Conservation (phyloP, 2,113 vertebrate genomes). For the Notarius quadriscutis region DNA sequence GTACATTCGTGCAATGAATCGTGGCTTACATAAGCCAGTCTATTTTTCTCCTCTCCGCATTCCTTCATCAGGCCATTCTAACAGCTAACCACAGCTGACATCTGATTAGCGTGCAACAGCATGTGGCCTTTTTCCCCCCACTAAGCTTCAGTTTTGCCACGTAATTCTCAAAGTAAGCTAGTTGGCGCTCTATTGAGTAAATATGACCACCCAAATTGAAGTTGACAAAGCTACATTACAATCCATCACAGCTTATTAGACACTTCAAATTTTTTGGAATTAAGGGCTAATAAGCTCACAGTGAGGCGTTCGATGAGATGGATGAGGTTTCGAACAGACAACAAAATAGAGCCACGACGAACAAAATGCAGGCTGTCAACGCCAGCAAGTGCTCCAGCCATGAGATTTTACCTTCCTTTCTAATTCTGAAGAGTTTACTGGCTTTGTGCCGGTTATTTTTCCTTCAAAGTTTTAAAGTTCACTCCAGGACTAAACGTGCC, state of each 20-base stretch:
- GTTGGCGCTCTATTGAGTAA: conserved; percentile 64
- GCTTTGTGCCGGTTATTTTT: conserved; percentile 39
- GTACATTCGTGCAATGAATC: conserved; percentile 27
- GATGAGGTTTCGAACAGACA: conserved; percentile 64
- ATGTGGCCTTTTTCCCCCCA: conserved; percentile 36
- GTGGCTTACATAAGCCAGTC: conserved; percentile 27
- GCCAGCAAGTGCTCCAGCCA: background rate
- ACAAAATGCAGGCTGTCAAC: background rate
- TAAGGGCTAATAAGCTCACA: conserved; percentile 75
- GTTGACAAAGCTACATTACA: conserved; percentile 79
- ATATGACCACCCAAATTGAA: conserved; percentile 75
- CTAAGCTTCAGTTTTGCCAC: conserved; percentile 57
- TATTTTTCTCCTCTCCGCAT: conserved; percentile 2
- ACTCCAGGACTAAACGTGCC: background rate
- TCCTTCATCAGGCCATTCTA: conserved; percentile 22
- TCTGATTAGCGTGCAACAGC: conserved; percentile 53
- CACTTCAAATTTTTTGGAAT: conserved; percentile 77
- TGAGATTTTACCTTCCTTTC: background rate
- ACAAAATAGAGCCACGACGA: background rate
- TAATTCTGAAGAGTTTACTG: background rate
- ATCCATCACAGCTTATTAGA: conserved; percentile 83
- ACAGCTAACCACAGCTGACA: conserved; percentile 53
- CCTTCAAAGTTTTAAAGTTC: conserved; percentile 21
- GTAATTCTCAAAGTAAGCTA: conserved; percentile 52
- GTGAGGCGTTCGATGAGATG: conserved; percentile 72